A percentile compares a stretch with the other conserved stretches of the same genome.
phyloP scores from a whole-genome alignment of 1,140 invertebrate genomes.

The Agrilus planipennis region DNA sequence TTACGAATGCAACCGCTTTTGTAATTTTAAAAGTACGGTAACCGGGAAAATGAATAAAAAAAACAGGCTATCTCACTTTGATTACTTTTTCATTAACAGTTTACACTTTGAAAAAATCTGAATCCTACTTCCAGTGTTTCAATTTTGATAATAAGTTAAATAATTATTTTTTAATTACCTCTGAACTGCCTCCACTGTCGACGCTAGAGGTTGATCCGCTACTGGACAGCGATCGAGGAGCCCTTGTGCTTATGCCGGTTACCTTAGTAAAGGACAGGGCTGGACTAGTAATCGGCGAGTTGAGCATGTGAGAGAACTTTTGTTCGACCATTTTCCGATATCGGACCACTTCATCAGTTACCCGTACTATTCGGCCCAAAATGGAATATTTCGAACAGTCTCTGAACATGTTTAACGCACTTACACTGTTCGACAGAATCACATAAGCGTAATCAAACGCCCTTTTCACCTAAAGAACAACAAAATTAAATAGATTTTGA shows the following conservation, averaged over 20 bases:
- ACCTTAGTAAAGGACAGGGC: conserved; percentile 9
- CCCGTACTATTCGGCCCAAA: conserved; percentile 78
- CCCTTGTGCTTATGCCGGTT: conserved; percentile 9
- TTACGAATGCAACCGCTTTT: not conserved
- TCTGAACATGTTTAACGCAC: conserved; percentile 46
- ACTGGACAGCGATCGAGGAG: conserved; percentile 28
- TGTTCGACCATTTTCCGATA: conserved; percentile 59
- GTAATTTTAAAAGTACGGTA: not conserved
- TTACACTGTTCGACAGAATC: conserved; percentile 69
- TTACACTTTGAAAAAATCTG: not conserved
- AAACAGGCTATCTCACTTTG: no score
- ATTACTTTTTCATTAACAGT: no score
- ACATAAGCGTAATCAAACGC: conserved; percentile 94
- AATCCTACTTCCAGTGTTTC: not conserved
- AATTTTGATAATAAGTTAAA: conserved; percentile 1
- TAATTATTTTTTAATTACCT: conserved; percentile 18
- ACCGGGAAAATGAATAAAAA: no score
- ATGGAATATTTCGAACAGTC: conserved; percentile 49
- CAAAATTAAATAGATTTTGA: not conserved
- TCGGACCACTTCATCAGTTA: conserved; percentile 87
- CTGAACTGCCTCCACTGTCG: conserved; percentile 28
- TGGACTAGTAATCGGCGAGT: conserved; percentile 10
- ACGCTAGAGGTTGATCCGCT: conserved; percentile 27
- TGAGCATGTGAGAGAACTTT: conserved; percentile 12
- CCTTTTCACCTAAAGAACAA: conserved; percentile 68